Percentiles rank a stretch among this genome's conserved stretches.
These are phyloP conservation scores for Clistopyga incitator DNA, from an alignment of 2,888 invertebrate genomes.

Conservation along the genomic window DNA sequence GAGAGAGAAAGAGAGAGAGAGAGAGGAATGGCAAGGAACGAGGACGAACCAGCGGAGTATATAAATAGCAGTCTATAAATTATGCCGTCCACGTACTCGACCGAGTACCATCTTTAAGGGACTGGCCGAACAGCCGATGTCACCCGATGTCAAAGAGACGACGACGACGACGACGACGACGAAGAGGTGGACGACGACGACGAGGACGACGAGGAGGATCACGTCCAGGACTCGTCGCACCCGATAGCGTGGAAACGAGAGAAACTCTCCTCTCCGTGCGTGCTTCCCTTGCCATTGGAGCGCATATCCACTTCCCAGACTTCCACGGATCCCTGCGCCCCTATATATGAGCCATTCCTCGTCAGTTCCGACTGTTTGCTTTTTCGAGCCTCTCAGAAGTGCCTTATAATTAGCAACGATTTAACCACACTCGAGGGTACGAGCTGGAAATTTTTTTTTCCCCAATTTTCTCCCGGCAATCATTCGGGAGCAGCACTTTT, in stretches of 20 bases:
- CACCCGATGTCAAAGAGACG: conserved; percentile 72
- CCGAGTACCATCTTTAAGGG: conserved; percentile 76
- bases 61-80: conserved; percentile 80
- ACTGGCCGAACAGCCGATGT: conserved; percentile 72
- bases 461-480: no score
- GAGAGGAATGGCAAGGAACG: conserved; percentile 18
- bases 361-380: not conserved
- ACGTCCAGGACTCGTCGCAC: conserved; percentile 67
- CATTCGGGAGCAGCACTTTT: no score
- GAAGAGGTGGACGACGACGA: conserved; percentile 30
- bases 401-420: not conserved
- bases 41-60: conserved; percentile 63
- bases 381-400: not conserved
- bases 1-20: conserved; percentile 36
- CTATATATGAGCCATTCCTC: conserved; percentile 3
- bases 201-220: conserved; percentile 59
- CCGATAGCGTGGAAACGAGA: conserved; percentile 73
- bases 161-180: conserved; percentile 64
- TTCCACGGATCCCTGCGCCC: conserved; percentile 14
- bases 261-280: conserved; percentile 53
- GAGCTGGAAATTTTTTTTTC: no score
- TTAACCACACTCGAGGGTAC: not conserved
- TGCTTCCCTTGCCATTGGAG: conserved; percentile 6
- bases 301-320: conserved; percentile 10
- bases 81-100: conserved; percentile 76